Conservation (phyloP, 2,797 vertebrate genomes). For the Tiaroga cobitis region DNA sequence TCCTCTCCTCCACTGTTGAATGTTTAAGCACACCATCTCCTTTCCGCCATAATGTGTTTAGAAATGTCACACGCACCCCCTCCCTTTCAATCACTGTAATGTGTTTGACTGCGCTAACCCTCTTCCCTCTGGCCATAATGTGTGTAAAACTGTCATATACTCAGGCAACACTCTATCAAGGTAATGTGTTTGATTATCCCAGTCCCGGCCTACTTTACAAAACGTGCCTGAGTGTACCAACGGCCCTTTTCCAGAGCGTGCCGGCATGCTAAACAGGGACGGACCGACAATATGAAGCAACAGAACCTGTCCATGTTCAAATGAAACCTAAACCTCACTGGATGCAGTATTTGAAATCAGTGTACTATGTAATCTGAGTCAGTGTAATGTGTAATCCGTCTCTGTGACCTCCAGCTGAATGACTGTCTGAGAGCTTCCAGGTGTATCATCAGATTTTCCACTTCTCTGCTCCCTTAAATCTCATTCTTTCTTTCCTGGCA, state of each 20-base stretch:
- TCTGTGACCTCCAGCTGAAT: conserved; percentile 47
- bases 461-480: conserved; percentile 49
- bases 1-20: conserved; percentile 67
- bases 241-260: background rate
- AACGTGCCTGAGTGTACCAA: conserved; percentile 7
- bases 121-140: conserved; percentile 68
- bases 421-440: conserved; percentile 44
- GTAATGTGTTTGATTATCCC: conserved; percentile 67
- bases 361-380: conserved; percentile 37
- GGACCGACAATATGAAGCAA: background rate
- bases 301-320: background rate
- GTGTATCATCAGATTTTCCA: conserved; percentile 58
- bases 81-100: conserved; percentile 70
- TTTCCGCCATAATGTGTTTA: conserved; percentile 77
- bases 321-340: background rate
- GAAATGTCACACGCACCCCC: conserved; percentile 75
- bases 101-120: conserved; percentile 64
- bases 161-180: conserved; percentile 66
- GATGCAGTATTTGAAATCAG: conserved; percentile 12
- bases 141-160: conserved; percentile 72
- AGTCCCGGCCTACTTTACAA: conserved; percentile 28
- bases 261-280: background rate
- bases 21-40: conserved; percentile 74
- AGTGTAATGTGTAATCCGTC: conserved; percentile 55
- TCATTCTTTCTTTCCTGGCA: conserved; percentile 46